These are phyloP conservation scores for Halocynthia aurantium DNA, from an alignment of 23 tunicate genomes.

Conservation along the genomic window DNA sequence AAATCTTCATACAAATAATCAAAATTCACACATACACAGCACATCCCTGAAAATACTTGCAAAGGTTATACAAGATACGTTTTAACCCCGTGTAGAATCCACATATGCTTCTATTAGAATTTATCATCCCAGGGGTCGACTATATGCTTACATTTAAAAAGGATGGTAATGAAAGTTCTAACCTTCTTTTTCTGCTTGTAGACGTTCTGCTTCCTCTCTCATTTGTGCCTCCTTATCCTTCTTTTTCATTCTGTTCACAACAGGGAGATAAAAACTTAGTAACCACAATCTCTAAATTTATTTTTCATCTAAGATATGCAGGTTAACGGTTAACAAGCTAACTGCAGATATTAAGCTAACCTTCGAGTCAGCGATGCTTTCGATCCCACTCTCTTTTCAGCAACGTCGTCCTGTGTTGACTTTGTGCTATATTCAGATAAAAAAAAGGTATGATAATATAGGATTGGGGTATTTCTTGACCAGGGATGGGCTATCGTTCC, in stretches of 20 bases:
- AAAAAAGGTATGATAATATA: not conserved
- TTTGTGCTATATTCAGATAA: not conserved
- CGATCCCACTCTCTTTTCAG: constrained; percentile 16
- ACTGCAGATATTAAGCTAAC: not conserved
- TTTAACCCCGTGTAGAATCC: too few species aligned
- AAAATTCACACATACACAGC: too few species aligned
- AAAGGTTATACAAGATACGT: too few species aligned
- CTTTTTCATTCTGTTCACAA: constrained; percentile 24
- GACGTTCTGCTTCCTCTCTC: constrained; percentile 72
- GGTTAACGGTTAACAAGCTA: not conserved
- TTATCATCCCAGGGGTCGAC: too few species aligned
- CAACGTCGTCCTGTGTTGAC: constrained; percentile 1
- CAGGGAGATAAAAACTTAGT: not conserved
- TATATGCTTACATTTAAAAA: too few species aligned
- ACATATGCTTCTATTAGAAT: too few species aligned
- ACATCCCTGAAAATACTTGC: too few species aligned
- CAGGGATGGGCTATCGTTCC: too few species aligned
- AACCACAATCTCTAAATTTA: too few species aligned
- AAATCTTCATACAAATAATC: too few species aligned
- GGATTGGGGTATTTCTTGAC: too few species aligned
- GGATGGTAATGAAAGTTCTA: not conserved
- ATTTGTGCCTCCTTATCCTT: constrained; percentile 76
- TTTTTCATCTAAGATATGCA: too few species aligned
- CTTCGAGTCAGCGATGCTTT: constrained; percentile 21
- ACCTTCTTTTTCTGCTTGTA: constrained; percentile 69